These are phyloP conservation scores for Athalia circularis DNA, from an alignment of 2,888 invertebrate species.

Conservation along the genomic window DNA sequence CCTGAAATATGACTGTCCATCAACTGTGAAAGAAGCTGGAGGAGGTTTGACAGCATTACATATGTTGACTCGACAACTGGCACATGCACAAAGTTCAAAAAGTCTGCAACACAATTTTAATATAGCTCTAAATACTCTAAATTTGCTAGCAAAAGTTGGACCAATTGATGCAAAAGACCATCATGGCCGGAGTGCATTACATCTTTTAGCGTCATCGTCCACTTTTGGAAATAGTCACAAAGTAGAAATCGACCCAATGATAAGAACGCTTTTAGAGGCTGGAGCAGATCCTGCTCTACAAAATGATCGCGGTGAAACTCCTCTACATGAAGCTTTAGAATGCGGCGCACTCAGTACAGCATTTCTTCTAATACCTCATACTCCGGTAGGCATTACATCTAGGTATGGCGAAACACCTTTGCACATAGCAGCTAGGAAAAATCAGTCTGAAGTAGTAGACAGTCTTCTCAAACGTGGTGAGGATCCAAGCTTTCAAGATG, in stretches of 20 bases:
- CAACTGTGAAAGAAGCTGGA: conserved; percentile 68
- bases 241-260: conserved; percentile 61
- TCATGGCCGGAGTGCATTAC: conserved; percentile 67
- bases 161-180: conserved; percentile 68
- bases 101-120: conserved; percentile 62
- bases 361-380: conserved; percentile 58
- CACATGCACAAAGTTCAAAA: conserved; percentile 60
- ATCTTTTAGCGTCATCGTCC: conserved; percentile 66
- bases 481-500: conserved; percentile 66
- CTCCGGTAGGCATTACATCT: conserved; percentile 61
- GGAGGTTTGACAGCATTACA: conserved; percentile 68
- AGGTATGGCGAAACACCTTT: conserved; percentile 70
- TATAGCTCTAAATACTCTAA: conserved; percentile 62
- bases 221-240: conserved; percentile 62
- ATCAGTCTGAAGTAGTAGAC: conserved; percentile 62
- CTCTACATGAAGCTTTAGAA: conserved; percentile 67
- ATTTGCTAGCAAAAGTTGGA: conserved; percentile 64
- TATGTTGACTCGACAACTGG: conserved; percentile 64
- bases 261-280: conserved; percentile 66
- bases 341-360: conserved; percentile 63
- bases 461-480: conserved; percentile 65
- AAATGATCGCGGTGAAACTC: conserved; percentile 72
- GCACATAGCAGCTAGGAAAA: conserved; percentile 70
- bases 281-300: conserved; percentile 69
- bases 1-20: conserved; percentile 67